Percentiles rank a stretch among this genome's conserved stretches.
Evolutionary conservation across 2,797 vertebrate species (phyloP).

Genomic region (Danio aesculapii): DNA sequence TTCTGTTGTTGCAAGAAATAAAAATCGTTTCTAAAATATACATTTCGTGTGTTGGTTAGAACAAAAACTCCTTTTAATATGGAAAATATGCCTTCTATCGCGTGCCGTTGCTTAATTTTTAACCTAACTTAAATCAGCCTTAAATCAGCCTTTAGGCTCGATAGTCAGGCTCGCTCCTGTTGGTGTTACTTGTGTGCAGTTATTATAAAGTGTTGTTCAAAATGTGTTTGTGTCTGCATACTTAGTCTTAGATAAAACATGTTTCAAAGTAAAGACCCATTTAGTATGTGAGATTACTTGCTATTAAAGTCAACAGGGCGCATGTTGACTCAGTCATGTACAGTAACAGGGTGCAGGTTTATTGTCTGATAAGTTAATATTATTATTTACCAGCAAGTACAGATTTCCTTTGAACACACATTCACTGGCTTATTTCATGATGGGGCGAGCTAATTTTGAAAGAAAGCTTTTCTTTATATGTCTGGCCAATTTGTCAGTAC

Average conservation of each 20-base stretch:
- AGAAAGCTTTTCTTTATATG: constrained; percentile 28
- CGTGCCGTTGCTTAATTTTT: too few relatives aligned
- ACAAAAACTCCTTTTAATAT: too few relatives aligned
- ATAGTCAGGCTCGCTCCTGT: too few relatives aligned
- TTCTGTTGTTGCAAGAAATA: too few relatives aligned
- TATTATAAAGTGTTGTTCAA: too few relatives aligned
- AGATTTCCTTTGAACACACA: constrained; percentile 27
- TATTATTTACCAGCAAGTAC: constrained; percentile 41
- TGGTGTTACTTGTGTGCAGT: too few relatives aligned
- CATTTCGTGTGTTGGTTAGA: too few relatives aligned
- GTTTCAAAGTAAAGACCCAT: not conserved
- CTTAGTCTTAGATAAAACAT: not conserved
- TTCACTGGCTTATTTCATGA: constrained; percentile 33
- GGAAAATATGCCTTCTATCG: too few relatives aligned
- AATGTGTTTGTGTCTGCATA: not conserved
- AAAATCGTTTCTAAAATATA: too few relatives aligned
- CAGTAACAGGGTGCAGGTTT: constrained; percentile 18
- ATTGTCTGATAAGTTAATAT: constrained; percentile 35
- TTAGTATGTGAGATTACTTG: constrained; percentile 6
- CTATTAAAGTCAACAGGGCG: constrained; percentile 27
- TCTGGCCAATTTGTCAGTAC: constrained; percentile 42
- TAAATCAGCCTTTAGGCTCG: too few relatives aligned
- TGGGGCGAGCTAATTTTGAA: constrained; percentile 32
- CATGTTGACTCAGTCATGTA: constrained; percentile 24
- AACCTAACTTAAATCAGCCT: too few relatives aligned